These are phyloP conservation scores for Sinocyclocheilus grahami DNA, from an alignment of 2,113 vertebrate species.

Conservation along the genomic window DNA sequence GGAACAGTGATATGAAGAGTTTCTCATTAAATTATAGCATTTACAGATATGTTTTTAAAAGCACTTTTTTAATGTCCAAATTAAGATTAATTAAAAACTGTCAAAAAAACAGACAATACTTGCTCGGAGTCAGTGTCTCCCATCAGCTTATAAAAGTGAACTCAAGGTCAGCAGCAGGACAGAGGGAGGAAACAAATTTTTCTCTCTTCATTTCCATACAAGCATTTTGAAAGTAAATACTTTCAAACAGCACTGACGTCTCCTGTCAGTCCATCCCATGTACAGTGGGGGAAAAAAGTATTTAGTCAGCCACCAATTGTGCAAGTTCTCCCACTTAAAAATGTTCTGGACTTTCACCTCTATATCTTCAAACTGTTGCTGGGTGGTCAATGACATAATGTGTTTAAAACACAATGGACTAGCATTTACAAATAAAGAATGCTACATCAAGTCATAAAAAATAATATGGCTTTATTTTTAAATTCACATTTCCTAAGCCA, in stretches of 20 bases:
- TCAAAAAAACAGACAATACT: background rate
- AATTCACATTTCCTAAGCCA: no score
- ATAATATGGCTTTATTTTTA: no score
- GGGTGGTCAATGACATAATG: background rate
- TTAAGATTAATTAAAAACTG: background rate
- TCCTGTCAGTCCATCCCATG: constrained; percentile 26
- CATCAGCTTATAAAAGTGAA: background rate
- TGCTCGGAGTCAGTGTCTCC: background rate
- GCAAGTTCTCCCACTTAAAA: no score
- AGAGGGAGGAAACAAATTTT: background rate
- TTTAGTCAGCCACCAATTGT: no score
- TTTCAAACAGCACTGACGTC: constrained; percentile 25
- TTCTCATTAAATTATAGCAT: background rate
- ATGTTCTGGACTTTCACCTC: constrained; percentile 50
- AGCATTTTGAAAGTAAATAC: constrained; percentile 48
- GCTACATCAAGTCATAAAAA: no score
- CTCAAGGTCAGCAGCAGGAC: background rate
- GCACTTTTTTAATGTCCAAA: constrained; percentile 1
- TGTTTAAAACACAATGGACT: no score
- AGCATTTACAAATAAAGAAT: no score
- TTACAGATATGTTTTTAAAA: background rate
- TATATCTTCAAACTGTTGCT: constrained; percentile 9
- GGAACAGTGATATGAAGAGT: background rate
- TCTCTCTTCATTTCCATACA: constrained; percentile 7
- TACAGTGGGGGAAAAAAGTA: no score